Base-by-base conservation (phyloP, 2,888 invertebrate genomes). In the Parthenolecanium corni region DNA sequence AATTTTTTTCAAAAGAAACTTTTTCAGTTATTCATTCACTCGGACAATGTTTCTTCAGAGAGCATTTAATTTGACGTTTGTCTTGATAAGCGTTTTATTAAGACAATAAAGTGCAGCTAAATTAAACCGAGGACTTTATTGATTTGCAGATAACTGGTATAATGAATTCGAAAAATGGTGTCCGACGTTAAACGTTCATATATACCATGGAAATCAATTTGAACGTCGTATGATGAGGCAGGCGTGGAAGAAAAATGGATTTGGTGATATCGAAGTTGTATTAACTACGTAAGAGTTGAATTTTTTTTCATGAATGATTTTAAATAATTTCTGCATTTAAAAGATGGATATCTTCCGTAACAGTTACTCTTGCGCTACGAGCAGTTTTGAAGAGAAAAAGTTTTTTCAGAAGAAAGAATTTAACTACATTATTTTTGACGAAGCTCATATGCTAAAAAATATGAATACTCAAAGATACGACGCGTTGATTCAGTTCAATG, bases 401-500 rank as follows among this genome's bases (percentile, higher is more conserved):
- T 84, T 89, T 78, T 89, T 96, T 73, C 84, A 93, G 64, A 87
- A 93, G 40, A 86, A 89, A 65, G 82, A 83, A 51, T 82, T 95
- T 73, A 86, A 93, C 72, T 96, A 95, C 72, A 91, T 94, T 0
- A 79, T 97, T 21, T 95, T 95, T 72, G 97, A 97, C 73, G 97
- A 97, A 72, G 95, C 94, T 1, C 96, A 97, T 72, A 94, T 96
- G 93, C 77, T 97, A 38, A 97, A 97, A 74, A 97, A 96, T 72
- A 96, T 96, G 93, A 83, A 87, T 62, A 92, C 95, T 0, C 84
- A 86, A 70, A 79, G 96, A 69, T 96, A 91, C 71, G 85, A 89
- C 69, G 86, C 89, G 73, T 77, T 96, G 62, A 85, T 92, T 70
- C 83, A 85, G 70, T 89, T 95, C 61, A 89, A 84, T 74, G 86